These are phyloP conservation scores for Heliconius hewitsoni DNA, from an alignment of 1,140 invertebrate species.

Conservation along the genomic window DNA sequence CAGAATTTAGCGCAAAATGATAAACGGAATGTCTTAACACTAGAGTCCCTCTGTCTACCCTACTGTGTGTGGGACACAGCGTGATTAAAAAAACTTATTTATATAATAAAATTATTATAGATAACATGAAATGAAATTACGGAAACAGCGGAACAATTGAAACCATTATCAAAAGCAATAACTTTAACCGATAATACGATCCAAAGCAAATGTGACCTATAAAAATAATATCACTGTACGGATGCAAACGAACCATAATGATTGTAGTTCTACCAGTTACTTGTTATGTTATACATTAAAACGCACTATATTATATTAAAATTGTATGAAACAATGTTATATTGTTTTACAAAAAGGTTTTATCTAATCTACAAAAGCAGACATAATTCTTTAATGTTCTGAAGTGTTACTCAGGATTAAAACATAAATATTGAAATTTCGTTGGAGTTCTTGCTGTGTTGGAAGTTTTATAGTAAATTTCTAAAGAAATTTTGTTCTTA, in stretches of 20 bases:
- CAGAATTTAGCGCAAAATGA: too few species aligned
- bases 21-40: too few species aligned
- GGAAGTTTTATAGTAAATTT: too few species aligned
- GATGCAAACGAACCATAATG: slow-evolving; percentile 22
- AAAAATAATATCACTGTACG: slow-evolving; percentile 30
- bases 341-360: not conserved
- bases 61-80: not conserved
- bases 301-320: not conserved
- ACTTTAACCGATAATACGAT: slow-evolving; percentile 28
- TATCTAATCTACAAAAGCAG: not conserved
- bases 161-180: slow-evolving; percentile 26
- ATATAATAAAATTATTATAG: not conserved
- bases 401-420: not conserved
- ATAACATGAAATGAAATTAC: slow-evolving; percentile 1
- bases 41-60: too few species aligned
- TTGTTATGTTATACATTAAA: slow-evolving; percentile 4
- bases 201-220: slow-evolving; percentile 19
- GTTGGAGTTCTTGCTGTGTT: not conserved
- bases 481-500: too few species aligned
- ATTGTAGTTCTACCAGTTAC: slow-evolving; percentile 13
- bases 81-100: not conserved
- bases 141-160: slow-evolving; percentile 4
- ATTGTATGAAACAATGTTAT: not conserved
- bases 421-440: not conserved
- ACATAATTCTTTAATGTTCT: not conserved